Evolutionary conservation across 2,797 vertebrate genomes (phyloP).

Genomic region (Huso huso): DNA sequence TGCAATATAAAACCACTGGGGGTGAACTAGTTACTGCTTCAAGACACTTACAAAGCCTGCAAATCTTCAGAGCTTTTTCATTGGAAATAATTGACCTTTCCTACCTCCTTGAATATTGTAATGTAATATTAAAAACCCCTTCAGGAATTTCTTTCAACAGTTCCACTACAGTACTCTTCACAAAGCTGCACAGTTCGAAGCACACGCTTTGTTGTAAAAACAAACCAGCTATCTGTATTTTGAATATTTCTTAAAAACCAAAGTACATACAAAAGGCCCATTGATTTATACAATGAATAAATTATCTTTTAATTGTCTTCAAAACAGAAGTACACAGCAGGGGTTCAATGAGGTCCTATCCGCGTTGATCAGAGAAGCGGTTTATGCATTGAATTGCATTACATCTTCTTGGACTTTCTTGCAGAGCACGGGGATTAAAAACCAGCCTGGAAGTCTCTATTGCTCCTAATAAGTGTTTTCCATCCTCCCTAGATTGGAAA

Average conservation of each 20-base stretch:
- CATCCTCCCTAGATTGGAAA: no score
- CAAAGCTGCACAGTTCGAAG: constrained; percentile 7
- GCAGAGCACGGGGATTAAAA: not conserved
- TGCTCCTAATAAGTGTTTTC: no score
- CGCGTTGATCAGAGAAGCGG: not conserved
- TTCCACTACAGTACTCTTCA: constrained; percentile 10
- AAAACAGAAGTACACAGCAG: not conserved
- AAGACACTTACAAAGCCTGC: constrained; percentile 3
- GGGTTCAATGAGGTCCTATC: not conserved
- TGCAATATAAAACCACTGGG: not conserved
- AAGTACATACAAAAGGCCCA: not conserved
- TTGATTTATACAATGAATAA: constrained; percentile 8
- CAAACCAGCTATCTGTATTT: constrained; percentile 1
- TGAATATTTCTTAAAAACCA: not conserved
- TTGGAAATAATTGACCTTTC: constrained; percentile 13
- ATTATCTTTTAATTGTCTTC: constrained; percentile 11
- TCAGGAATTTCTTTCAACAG: constrained; percentile 8
- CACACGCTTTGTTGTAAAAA: not conserved
- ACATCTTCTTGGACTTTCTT: not conserved
- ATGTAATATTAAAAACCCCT: constrained; percentile 4
- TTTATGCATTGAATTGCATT: not conserved
- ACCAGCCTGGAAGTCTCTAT: not conserved
- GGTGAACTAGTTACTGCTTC: constrained; percentile 3
- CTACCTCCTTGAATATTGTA: not conserved
- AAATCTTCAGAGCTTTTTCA: constrained; percentile 10